These are phyloP conservation scores for Mamestra configurata DNA, from an alignment of 1,140 invertebrate species.

Conservation along the genomic window DNA sequence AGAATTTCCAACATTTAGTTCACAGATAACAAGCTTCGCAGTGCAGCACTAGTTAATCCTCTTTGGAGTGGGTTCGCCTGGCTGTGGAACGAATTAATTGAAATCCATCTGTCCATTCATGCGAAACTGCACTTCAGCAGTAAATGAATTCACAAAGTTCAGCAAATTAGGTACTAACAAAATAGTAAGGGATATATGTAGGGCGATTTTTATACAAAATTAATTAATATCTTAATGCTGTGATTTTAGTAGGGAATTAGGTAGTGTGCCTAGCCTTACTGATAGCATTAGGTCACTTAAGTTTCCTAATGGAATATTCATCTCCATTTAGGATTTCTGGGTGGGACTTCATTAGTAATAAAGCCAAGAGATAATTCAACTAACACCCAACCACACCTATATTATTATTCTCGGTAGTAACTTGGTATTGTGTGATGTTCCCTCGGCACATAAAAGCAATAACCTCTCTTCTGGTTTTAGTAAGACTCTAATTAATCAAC, in stretches of 20 bases:
- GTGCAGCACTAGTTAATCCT: constrained; percentile 45
- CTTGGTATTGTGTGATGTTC: constrained; percentile 2
- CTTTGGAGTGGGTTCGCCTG: constrained; percentile 16
- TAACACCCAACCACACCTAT: neutral
- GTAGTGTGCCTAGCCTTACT: neutral
- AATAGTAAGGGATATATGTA: neutral
- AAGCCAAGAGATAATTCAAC: neutral
- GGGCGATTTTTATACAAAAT: neutral
- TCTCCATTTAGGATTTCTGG: neutral
- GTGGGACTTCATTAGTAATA: neutral
- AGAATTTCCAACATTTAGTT: constrained; percentile 1
- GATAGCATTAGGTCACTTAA: neutral
- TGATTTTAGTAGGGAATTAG: no score
- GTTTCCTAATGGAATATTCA: neutral
- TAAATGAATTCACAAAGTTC: constrained; percentile 51
- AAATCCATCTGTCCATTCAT: constrained; percentile 59
- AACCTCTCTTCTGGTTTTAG: constrained; percentile 5
- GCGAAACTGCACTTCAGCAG: constrained; percentile 56
- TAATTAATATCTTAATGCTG: no score
- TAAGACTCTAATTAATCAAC: constrained; percentile 16
- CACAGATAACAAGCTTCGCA: constrained; percentile 17
- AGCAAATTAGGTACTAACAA: constrained; percentile 36
- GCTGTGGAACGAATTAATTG: constrained; percentile 53
- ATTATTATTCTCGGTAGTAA: neutral
- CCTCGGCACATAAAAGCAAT: constrained; percentile 1